phyloP scores from a whole-genome alignment of 2,113 vertebrate species.

The Merops nubicus region DNA sequence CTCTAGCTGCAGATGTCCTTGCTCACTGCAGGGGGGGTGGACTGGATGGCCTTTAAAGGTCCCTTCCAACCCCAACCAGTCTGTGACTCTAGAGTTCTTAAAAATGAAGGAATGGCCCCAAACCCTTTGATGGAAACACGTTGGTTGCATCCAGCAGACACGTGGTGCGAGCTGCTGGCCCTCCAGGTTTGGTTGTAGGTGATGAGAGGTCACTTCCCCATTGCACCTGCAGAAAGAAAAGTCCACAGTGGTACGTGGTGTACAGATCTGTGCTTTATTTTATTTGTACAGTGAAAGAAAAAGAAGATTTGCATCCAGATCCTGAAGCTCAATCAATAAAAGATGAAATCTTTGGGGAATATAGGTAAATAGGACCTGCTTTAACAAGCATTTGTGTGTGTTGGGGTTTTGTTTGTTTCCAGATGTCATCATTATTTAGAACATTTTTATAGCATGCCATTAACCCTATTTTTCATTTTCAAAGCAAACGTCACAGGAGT shows the following conservation, averaged over 20 bases:
- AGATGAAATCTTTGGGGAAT: constrained; percentile 97
- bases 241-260: not conserved
- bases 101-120: not conserved
- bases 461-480: constrained; percentile 53
- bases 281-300: constrained; percentile 90
- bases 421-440: not conserved
- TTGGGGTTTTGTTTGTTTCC: constrained; percentile 37
- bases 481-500: constrained; percentile 66
- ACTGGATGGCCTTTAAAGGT: fast-evolving
- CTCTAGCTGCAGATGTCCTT: not conserved
- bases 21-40: fast-evolving
- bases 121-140: not conserved
- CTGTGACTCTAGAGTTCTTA: not conserved
- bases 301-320: constrained; percentile 95
- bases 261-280: constrained; percentile 59
- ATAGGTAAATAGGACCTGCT: constrained; percentile 83
- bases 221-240: not conserved
- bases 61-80: not conserved
- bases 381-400: constrained; percentile 2
- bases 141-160: not conserved
- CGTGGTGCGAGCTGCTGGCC: not conserved
- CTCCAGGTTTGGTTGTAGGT: not conserved
- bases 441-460: constrained; percentile 26
- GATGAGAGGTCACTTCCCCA: not conserved
- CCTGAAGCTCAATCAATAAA: constrained; percentile 93